Evolutionary conservation across 2,888 invertebrate species (phyloP).

Genomic region (Yponomeuta plumbellus): DNA sequence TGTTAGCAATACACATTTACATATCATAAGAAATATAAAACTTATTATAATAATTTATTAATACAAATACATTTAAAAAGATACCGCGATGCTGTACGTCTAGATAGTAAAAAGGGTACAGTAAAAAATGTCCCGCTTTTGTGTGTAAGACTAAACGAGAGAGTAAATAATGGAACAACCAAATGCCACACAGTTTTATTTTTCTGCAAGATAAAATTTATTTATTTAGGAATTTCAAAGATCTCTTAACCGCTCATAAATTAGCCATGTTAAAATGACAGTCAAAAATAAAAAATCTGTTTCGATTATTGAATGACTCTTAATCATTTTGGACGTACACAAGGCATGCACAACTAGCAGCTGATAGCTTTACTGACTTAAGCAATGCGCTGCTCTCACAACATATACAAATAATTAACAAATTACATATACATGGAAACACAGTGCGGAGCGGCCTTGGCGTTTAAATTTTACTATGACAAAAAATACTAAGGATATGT

Average conservation of each 20-base stretch:
- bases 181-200: no score
- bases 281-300: neutral
- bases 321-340: neutral
- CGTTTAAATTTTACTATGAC: neutral
- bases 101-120: no score
- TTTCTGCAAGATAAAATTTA: no score
- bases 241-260: neutral
- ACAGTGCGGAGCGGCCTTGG: neutral
- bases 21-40: no score
- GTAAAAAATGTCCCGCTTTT: no score
- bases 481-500: neutral
- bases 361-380: neutral
- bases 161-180: no score
- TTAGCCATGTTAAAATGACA: neutral
- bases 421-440: conserved; percentile 1
- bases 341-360: neutral
- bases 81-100: no score
- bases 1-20: no score
- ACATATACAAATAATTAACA: neutral
- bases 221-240: no score
- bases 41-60: no score
- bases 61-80: no score
- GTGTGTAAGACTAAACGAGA: no score
- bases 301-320: neutral
- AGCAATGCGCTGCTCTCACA: neutral